Evolutionary conservation across 2,888 invertebrate genomes (phyloP).

Genomic region (Cylindroiulus punctatus): DNA sequence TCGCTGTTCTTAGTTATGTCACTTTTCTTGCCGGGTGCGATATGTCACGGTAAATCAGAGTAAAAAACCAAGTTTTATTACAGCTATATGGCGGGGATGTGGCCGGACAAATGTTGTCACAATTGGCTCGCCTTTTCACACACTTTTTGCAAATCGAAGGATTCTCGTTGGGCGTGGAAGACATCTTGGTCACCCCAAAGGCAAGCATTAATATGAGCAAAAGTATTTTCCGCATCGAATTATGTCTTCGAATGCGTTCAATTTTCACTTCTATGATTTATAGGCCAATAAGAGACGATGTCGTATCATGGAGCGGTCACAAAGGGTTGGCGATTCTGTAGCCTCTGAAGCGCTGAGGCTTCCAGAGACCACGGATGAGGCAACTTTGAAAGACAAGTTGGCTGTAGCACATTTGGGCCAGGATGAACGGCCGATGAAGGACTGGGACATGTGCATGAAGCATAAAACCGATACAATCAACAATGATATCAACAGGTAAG

Average conservation of each 20-base stretch:
- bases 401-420: constrained; percentile 74
- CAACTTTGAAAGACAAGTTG: constrained; percentile 73
- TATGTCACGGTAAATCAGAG: too few species aligned
- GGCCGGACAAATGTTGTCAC: constrained; percentile 83
- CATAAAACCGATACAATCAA: constrained; percentile 81
- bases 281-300: constrained; percentile 78
- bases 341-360: constrained; percentile 76
- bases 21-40: too few species aligned
- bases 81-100: constrained; percentile 88
- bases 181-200: constrained; percentile 81
- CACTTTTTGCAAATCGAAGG: constrained; percentile 88
- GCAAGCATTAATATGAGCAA: constrained; percentile 56
- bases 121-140: constrained; percentile 92
- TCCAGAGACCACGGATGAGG: constrained; percentile 68
- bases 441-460: constrained; percentile 83
- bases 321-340: constrained; percentile 73
- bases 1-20: too few species aligned
- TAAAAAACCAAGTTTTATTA: constrained; percentile 60
- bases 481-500: constrained; percentile 86
- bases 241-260: not conserved
- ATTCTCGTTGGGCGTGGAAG: constrained; percentile 94
- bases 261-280: not conserved
- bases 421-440: constrained; percentile 77
- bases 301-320: constrained; percentile 75
- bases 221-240: not conserved